Percentiles rank a stretch among this genome's conserved stretches.
phyloP scores from a whole-genome alignment of 2,797 vertebrate genomes.

The Bradypus variegatus region DNA sequence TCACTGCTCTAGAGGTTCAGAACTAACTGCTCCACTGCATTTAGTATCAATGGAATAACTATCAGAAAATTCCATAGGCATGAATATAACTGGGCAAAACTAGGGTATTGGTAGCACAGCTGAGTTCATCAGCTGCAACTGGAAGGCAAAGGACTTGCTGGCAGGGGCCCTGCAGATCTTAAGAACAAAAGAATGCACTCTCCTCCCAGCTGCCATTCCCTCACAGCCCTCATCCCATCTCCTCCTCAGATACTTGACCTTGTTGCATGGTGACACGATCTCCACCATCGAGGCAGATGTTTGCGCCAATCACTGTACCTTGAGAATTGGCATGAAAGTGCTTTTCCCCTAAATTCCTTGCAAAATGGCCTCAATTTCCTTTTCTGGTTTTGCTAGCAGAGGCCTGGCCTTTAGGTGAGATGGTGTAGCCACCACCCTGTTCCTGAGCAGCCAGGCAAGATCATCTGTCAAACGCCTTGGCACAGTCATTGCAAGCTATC shows the following conservation, averaged over 20 bases:
- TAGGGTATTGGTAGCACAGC: neutral
- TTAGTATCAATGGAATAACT: neutral
- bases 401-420: neutral
- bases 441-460: neutral
- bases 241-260: neutral
- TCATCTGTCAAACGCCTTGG: neutral
- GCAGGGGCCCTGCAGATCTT: neutral
- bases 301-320: neutral
- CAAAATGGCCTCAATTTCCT: conserved; percentile 44
- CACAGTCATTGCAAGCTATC: neutral
- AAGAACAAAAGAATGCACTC: neutral
- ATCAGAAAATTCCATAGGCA: neutral
- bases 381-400: neutral
- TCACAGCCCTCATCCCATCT: neutral
- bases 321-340: conserved; percentile 8
- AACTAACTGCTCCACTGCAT: neutral
- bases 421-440: neutral
- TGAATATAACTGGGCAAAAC: neutral
- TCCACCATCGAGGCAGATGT: neutral
- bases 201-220: neutral
- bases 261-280: neutral
- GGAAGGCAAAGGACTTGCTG: neutral
- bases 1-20: neutral
- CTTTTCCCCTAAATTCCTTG: conserved; percentile 34
- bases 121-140: neutral